Evolutionary conservation across 2,888 invertebrate species (phyloP), one percentile per base, ranked within the genome.

Genomic region (Drosophila subsilvestris): DNA sequence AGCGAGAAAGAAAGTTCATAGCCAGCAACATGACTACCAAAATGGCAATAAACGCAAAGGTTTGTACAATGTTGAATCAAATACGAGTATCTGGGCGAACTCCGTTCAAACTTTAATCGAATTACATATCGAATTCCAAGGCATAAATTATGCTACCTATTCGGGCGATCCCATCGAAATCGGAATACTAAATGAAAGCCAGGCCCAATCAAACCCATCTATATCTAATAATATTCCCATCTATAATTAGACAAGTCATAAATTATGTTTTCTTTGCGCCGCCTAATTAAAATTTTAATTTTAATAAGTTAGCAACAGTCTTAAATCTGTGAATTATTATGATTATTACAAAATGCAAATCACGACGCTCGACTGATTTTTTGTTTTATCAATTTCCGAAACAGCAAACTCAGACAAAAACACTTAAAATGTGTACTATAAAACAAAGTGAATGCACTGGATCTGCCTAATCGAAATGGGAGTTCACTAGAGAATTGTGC

Each of bases 41-140:
- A 89, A 90, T 90, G 90, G 90, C 90, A 60, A 90, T 90, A 54
- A 88, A 89, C 68, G 90, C 90, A 61, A 90, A 90, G 90, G 90
- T 90, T 78, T 56, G 86, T 78, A 71, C 37, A 7, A 14, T n/a
- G 7, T 37, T 57, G 9, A 42, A 20, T 29, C 10, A 10, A 29
- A 12, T 29, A 12, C n/a, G n/a, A n/a, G n/a, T n/a, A n/a, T 29
- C 29, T 10, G 10, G 10, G 3, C 12, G 32, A 32, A 1, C 3
- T 29, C 37, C 12, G 32, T 37, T n/a, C 37, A 37, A 37, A 7
- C 6, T 37, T 37, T 6, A 37, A 37, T 14, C 14, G 37, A 37
- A 14, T 37, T 37, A 32, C 9, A 9, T 27, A 29, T 7, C 47
- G 20, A 8, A 6, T 37, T 7, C 7, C 1, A 37, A 37, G n/a